Conservation (phyloP, 2,113 vertebrate species). For the Daphoenositta chrysoptera region DNA sequence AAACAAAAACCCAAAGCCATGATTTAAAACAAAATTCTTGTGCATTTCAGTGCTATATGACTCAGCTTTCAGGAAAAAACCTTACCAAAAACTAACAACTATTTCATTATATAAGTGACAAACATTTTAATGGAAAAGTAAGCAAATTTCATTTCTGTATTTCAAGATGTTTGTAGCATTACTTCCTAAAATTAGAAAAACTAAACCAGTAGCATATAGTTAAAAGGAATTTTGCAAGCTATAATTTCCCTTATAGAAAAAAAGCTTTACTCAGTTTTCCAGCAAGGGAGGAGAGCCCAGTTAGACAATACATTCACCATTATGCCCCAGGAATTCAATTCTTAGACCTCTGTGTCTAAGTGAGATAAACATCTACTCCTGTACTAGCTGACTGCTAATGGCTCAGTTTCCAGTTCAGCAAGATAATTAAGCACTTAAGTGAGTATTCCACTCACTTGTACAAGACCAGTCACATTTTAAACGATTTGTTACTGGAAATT, state of each 20-base stretch:
- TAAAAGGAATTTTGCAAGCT: not conserved
- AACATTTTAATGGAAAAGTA: not conserved
- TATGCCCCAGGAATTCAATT: not conserved
- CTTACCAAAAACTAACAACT: not conserved
- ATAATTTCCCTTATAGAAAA: not conserved
- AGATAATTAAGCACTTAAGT: not conserved
- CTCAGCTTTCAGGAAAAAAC: not conserved
- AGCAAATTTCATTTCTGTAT: not conserved
- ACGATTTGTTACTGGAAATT: not conserved
- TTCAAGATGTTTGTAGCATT: not conserved
- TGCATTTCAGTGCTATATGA: not conserved
- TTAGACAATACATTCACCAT: not conserved
- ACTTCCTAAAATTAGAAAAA: not conserved
- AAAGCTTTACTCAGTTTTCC: not conserved
- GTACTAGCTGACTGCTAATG: not conserved
- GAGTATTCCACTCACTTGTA: not conserved
- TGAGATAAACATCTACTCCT: not conserved
- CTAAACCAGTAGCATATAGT: not conserved
- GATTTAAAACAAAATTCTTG: not conserved
- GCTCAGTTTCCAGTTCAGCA: not conserved
- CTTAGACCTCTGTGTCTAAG: not conserved
- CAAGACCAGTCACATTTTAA: not conserved
- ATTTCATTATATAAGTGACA: not conserved
- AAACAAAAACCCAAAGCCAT: not conserved
- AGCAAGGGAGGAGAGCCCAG: not conserved